Evolutionary conservation across 2,797 vertebrate genomes (phyloP).

Genomic region (Rhinella marina): DNA sequence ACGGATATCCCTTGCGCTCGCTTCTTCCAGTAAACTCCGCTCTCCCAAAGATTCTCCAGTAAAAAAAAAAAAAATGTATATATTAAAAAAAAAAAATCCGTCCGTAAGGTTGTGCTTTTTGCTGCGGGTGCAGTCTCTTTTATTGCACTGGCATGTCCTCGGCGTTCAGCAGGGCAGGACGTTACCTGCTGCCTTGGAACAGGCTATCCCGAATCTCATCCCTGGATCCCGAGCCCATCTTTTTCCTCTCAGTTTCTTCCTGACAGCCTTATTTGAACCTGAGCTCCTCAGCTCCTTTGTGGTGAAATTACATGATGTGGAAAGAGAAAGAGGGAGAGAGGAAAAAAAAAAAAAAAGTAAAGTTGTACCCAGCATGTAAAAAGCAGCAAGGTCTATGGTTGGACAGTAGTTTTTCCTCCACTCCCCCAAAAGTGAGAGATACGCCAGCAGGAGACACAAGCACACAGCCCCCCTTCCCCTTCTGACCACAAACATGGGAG

Average conservation of each 20-base stretch:
- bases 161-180: not conserved
- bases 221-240: slow-evolving; percentile 48
- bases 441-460: slow-evolving; percentile 66
- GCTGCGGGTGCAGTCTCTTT: not conserved
- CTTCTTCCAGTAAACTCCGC: not conserved
- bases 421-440: slow-evolving; percentile 71
- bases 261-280: slow-evolving; percentile 75
- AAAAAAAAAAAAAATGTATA: not conserved
- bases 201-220: slow-evolving; percentile 18
- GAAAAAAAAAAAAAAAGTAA: slow-evolving; percentile 31
- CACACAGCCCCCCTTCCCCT: slow-evolving; percentile 67
- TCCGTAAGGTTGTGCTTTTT: not conserved
- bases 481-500: slow-evolving; percentile 69
- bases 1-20: slow-evolving; percentile 52
- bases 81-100: not conserved
- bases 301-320: slow-evolving; percentile 70
- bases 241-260: slow-evolving; percentile 37
- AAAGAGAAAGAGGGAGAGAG: slow-evolving; percentile 31
- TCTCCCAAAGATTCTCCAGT: not conserved
- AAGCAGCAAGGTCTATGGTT: slow-evolving; percentile 69
- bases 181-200: slow-evolving; percentile 43
- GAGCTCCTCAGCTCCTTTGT: slow-evolving; percentile 71
- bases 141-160: not conserved
- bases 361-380: slow-evolving; percentile 50
- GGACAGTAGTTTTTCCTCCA: slow-evolving; percentile 67